Base-by-base conservation (phyloP, 35 echinoderm and acorn worm species). In the Strongylocentrotus purpuratus region DNA sequence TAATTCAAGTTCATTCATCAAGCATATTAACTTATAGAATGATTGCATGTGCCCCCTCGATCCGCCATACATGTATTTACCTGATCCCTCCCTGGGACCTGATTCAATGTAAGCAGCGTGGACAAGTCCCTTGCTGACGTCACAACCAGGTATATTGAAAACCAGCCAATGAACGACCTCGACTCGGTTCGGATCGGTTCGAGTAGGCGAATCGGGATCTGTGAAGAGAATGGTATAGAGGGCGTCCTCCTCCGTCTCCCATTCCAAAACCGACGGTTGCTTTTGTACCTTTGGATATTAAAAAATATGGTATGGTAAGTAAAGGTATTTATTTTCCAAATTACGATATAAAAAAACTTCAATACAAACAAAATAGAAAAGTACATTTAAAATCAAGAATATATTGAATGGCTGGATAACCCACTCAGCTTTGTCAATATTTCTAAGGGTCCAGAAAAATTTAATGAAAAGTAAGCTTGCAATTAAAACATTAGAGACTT, bases 81-180 rank as follows among this genome's bases (percentile, higher is more conserved):
- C 98, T 78, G 98, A 97, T 9, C 95, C 95, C 94, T 96, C 35
- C 87, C 96, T 94, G 31, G 98, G 98, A 87, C 96, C 96, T 4
- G 98, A 94, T 61, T 97, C 98, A 85, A 99, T 96, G 50, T 99
- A 99, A 25, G 96, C 97, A 9, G 97, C 95, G 58, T 95, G 94
- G n/a, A 71, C 90, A 11, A 88, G 95, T 15, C 98, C 98, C 91
- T 95, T 95, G 86, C 87, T 94, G 28, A 99, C 94, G 52, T 97
- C 96, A 95, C 92, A 95, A 6, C 96, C 96, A 47, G 96, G 95
- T 60, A 99, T 94, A 86, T 99, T 97, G 48, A 99, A 94, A 18
- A 97, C 95, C 96, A 99, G 47, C 98, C 98, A 99, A 87, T 99
- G 98, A 59, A 95, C 88, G 35, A 94, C 96, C 85, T 99, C 98